Base-by-base conservation (phyloP, 1,140 invertebrate species). In the Drosophila dunni region DNA sequence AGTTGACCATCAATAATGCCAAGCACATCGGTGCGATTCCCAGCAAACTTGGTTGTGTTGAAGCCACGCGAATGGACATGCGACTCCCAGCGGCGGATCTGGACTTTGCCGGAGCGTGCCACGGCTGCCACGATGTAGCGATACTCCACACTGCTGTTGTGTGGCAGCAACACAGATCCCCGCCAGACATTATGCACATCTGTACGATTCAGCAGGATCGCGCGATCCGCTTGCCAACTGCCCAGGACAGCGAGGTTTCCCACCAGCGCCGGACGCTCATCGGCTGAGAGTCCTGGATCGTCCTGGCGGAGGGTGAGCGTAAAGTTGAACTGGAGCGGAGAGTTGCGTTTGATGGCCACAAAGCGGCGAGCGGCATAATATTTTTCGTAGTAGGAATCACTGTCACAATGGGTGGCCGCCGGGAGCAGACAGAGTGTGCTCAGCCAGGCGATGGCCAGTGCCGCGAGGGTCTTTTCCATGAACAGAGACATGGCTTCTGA, bases 1-100 rank as follows among this genome's bases (percentile, higher is more conserved):
- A 29, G 48, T 6, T 74, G n/a, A 0, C 40, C 33, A 0, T 17
- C 58, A 9, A 90, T 81, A 1, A 42, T 24, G 34, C 84, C 78
- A 33, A 88, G 78, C 9, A 50, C 63, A 42, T 92, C 91, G 7
- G 46, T 75, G n/a, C 76, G 81, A 34, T 81, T 91, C 90, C 97
- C 97, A 96, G 3, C 96, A 96, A 78, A 94, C 94, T 84, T 96
- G 94, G 38, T 97, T 90, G 79, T 94, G 94, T 54, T 93, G 91
- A 69, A 93, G 92, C 20, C 93, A 93, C 96, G 92, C 38, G 96
- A 94, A 60, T 90, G 91, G 44, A 96, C 92, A 63, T 95, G 94
- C 2, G 96, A 96, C 91, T 97, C 96, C 96, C 96, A 97, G 84
- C 93, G 93, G 38, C 95, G 93, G 8, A 97, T 94, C 42, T 96